phyloP scores from a whole-genome alignment of 2,113 vertebrate species.

The Orycteropus afer region DNA sequence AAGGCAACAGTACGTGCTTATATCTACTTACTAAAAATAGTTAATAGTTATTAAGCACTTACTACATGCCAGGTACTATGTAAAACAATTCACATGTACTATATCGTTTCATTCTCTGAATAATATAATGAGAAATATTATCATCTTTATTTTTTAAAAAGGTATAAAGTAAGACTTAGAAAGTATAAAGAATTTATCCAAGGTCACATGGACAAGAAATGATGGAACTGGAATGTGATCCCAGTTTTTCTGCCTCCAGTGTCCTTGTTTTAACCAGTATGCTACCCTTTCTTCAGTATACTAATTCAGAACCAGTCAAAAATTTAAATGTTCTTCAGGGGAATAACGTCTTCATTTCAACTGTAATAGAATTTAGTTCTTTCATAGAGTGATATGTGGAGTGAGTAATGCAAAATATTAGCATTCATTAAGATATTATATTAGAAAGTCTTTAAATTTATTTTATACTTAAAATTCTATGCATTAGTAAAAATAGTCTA shows the following conservation, averaged over 20 bases:
- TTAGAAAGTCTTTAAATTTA: neutral
- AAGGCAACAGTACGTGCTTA: neutral
- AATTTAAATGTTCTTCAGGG: neutral
- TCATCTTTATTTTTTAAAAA: neutral
- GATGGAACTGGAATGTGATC: neutral
- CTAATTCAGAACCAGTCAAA: neutral
- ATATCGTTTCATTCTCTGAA: neutral
- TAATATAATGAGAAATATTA: neutral
- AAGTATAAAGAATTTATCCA: neutral
- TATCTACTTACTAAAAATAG: conserved; percentile 26
- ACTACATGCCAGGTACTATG: neutral
- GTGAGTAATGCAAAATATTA: neutral
- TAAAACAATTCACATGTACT: neutral
- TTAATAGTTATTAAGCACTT: neutral
- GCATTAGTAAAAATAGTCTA: conserved; percentile 5
- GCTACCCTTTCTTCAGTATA: neutral
- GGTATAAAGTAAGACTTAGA: neutral
- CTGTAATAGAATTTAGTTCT: neutral
- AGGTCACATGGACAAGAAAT: neutral
- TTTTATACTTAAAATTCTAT: neutral
- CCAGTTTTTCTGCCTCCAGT: neutral
- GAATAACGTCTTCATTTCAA: conserved; percentile 47
- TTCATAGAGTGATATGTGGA: neutral
- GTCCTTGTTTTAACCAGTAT: neutral
- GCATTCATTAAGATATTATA: neutral